Base-by-base conservation (phyloP, 1,140 invertebrate species). In the Lasaia peninsularis region DNA sequence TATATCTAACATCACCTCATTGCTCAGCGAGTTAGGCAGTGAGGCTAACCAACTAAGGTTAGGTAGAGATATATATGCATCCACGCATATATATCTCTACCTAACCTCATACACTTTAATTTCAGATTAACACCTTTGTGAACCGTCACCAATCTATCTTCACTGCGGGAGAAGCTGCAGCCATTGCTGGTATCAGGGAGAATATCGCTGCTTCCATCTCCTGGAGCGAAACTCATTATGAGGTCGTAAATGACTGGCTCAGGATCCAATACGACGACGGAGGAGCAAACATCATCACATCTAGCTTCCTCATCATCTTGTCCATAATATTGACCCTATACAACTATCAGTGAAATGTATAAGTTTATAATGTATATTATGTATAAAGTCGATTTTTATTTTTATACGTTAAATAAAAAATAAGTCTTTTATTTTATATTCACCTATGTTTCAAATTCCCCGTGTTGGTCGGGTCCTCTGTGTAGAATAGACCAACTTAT, bases 191-290 rank as follows among this genome's bases (percentile, higher is more conserved):
- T 11, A 86, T 86, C 18, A 65, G 58, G 10, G 82, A 85, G n/a
- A 86, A 88, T 24, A 76, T 88, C 3, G 73, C 58, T 0, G 80
- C 81, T 2, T 82, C 81, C 7, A 72, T 86, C 11, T 37, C 64
- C 0, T 88, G 85, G 85, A 69, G 52, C 12, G 44, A 62, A 1
- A 53, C 65, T 4, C 69, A 86, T 58, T 76, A 68, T 8, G 49
- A 58, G 0, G 28, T 59, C 0, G 85, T 88, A 2, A 70, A 78
- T 9, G 52, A 54, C 9, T 88, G 83, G 85, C 65, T 88, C 1
- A 59, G 48, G 0, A 16, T 61, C 0, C 79, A 76, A 56, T 80
- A 74, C 21, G 71, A 40, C 3, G 50, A 52, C 10, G 78, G 62
- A 55, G 67, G 62, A n/a, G 76, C 73, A 1, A 62, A 54, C 16